Evolutionary conservation across 2,113 vertebrate genomes (phyloP), one percentile per base, ranked within the genome.

Genomic region (Larimichthys polyactis): DNA sequence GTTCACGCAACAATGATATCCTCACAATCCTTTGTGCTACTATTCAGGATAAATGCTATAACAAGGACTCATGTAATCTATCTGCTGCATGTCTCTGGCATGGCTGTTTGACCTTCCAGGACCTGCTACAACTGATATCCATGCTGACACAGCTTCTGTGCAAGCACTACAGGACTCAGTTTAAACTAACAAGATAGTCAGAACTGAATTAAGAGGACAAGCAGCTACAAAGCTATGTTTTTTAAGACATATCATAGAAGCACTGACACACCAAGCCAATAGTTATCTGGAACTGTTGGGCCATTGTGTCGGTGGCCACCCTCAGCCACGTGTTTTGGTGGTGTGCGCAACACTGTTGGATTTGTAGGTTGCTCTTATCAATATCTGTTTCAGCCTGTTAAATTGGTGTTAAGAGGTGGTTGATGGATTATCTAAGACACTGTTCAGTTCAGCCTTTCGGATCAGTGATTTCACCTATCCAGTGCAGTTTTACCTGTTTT

Each of bases 21-120:
- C 20, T 17, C 14, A 46, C 43, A 16, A 9, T 17, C 1, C 12
- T 15, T 12, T n/a, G 11, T 46, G 19, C 11, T 16, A 0, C n/a
- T 19, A 15, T 54, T 15, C 9, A 22, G 24, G 14, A 36, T 49
- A 7, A 36, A 73, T 17, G 14, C 44, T 32, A n/a, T 2, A 10
- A 55, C 19, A 54, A 3, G 17, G 22, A 22, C 22, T 14, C 4
- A 22, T 55, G 10, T 11, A 22, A 3, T 55, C 65, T 20, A 24
- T 58, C 40, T 46, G n/a, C n/a, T n/a, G n/a, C n/a, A n/a, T n/a
- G n/a, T n/a, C n/a, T n/a, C n/a, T n/a, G n/a, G n/a, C n/a, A n/a
- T n/a, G n/a, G n/a, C n/a, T n/a, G n/a, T n/a, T n/a, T n/a, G 71
- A 73, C 71, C 43, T 59, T 72, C 44, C 4, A n/a, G 4, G 20